Percentiles rank a stretch among this genome's conserved stretches.
phyloP scores from a whole-genome alignment of 2,113 vertebrate genomes.

The Pungitius pungitius region DNA sequence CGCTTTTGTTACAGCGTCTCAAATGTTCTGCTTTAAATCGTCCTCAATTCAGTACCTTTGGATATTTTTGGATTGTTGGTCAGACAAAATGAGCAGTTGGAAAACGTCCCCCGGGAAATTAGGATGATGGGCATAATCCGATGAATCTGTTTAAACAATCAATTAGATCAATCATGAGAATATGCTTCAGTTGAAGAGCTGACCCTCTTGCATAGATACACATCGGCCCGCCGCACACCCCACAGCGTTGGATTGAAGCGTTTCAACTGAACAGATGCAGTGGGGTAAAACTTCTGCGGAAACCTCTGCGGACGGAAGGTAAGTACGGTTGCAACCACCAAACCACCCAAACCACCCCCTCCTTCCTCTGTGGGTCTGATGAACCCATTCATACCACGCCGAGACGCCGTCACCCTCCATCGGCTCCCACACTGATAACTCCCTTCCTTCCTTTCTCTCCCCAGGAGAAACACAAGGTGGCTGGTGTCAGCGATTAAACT shows the following conservation, averaged over 20 bases:
- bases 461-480: constrained; percentile 60
- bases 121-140: background rate
- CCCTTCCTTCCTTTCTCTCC: constrained; percentile 34
- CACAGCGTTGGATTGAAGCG: constrained; percentile 50
- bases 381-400: constrained; percentile 47
- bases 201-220: constrained; percentile 6
- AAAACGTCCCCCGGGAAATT: background rate
- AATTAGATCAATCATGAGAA: constrained; percentile 8
- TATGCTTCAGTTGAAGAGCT: background rate
- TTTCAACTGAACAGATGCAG: constrained; percentile 63
- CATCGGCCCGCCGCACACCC: constrained; percentile 4
- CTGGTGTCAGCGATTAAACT: constrained; percentile 62
- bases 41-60: background rate
- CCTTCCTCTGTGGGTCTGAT: constrained; percentile 39
- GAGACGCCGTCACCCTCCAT: constrained; percentile 59
- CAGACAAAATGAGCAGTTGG: constrained; percentile 8
- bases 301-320: constrained; percentile 49
- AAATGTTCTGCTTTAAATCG: background rate
- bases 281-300: constrained; percentile 46
- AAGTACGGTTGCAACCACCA: constrained; percentile 23
- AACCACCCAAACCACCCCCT: background rate
- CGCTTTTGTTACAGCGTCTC: background rate
- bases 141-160: constrained; percentile 15
- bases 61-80: background rate
- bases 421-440: constrained; percentile 54